Percentiles rank a stretch among this genome's conserved stretches.
Evolutionary conservation across 2,888 invertebrate species (phyloP).

Genomic region (Nezara viridula): DNA sequence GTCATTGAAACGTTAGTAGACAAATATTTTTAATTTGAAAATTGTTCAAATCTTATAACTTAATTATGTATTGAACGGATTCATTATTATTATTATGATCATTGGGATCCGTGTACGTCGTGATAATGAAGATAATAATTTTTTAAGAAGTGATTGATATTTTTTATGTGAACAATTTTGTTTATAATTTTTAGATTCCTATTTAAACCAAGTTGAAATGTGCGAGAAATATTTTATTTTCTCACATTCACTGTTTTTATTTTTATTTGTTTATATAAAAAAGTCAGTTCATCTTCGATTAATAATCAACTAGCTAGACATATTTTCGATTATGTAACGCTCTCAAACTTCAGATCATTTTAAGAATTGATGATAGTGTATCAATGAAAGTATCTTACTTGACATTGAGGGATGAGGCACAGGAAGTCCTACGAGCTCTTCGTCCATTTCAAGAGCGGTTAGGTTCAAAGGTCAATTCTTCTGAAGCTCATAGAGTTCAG

Average conservation of each 20-base stretch:
- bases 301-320: neutral
- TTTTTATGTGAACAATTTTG: neutral
- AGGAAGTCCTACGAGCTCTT: conserved; percentile 31
- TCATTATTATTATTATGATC: too few relatives aligned
- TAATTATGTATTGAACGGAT: neutral
- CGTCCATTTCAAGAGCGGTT: neutral
- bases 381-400: conserved; percentile 15
- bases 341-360: neutral
- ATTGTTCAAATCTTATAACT: neutral
- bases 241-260: neutral
- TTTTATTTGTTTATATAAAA: neutral
- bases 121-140: neutral
- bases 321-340: neutral
- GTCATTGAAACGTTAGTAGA: neutral
- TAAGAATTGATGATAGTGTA: neutral
- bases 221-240: too few relatives aligned
- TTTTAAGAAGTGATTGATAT: neutral
- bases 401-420: conserved; percentile 24
- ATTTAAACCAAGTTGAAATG: too few relatives aligned
- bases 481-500: conserved; percentile 21
- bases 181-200: too few relatives aligned
- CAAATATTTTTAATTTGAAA: neutral
- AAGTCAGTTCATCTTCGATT: neutral
- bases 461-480: conserved; percentile 35
- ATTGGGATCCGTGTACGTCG: neutral